Base-by-base conservation (phyloP, 2,888 invertebrate genomes). In the Leptarthrus brevirostris region DNA sequence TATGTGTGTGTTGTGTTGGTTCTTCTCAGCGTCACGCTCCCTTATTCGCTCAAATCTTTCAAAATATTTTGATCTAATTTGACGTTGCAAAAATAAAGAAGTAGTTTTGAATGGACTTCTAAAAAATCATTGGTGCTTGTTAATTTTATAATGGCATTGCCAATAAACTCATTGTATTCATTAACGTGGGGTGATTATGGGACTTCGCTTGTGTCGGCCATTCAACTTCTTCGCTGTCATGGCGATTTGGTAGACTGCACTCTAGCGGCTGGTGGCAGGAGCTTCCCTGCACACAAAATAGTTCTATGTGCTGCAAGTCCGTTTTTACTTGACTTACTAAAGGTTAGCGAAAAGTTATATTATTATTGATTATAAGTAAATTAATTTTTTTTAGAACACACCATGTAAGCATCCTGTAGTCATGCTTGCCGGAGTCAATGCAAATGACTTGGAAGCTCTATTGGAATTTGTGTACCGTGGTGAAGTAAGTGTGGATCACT, bases 161-260 rank as follows among this genome's bases (percentile, higher is more conserved):
- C 85, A 79, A 88, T 87, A 82, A 86, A 86, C 79, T 88, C 89
- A 78, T 83, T 89, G 78, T 89, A 89, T 81, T 89, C 88, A 81
- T 85, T 89, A 80, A 88, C 89, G 72, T 89, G 89, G 89, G 89
- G 89, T 80, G 89, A 89, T 82, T 89, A 89, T 80, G 87, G 89
- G 78, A 87, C 88, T 72, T 89, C 89, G 76, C 82, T 89, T 79
- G 86, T 88, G 77, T 87, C 88, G 80, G 88, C 89, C 61, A 89
- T 89, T 77, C 89, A 89, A 83, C 83, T 87, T 79, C 83, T 89
- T 77, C 86, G 89, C 80, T 88, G 88, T 79, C 88, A 89, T 82
- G 88, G 88, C 75, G 89, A 89, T 84, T 83, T 89, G 71, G 89
- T 89, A 66, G 89, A 89, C 81, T 89, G 89, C 77, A 89, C 89